Conservation (phyloP, 1,140 invertebrate genomes). For the Saccostrea glomerata region DNA sequence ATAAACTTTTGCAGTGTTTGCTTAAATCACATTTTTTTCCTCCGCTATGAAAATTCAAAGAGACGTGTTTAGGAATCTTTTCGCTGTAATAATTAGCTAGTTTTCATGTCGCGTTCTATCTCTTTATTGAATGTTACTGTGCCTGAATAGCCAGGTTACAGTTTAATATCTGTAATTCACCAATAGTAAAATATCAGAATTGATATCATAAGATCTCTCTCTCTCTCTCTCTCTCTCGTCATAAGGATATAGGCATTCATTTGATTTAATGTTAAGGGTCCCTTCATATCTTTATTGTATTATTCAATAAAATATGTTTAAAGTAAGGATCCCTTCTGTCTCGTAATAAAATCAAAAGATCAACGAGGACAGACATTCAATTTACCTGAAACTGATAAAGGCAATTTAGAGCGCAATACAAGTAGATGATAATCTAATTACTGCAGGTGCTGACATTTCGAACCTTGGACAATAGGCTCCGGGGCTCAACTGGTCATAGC, state of each 20-base stretch:
- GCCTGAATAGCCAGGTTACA: background rate
- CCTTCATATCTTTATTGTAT: too few relatives aligned
- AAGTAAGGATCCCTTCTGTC: background rate
- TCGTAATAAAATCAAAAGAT: background rate
- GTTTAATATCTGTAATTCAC: too few relatives aligned
- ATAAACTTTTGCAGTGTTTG: constrained; percentile 21
- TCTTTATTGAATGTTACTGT: background rate
- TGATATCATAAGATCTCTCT: background rate
- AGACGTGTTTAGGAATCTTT: background rate
- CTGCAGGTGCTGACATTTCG: background rate
- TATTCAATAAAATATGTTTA: too few relatives aligned
- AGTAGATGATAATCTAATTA: constrained; percentile 26
- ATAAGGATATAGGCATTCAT: background rate
- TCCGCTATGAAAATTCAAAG: background rate
- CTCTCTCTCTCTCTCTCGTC: constrained; percentile 5
- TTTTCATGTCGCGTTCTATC: background rate
- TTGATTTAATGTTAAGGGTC: too few relatives aligned
- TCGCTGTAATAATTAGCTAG: background rate
- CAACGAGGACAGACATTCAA: constrained; percentile 4
- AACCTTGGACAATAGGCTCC: background rate
- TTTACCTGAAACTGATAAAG: background rate
- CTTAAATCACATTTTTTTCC: constrained; percentile 21
- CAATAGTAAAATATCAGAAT: too few relatives aligned
- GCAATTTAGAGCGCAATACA: background rate
- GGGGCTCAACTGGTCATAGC: background rate